Base-by-base conservation (phyloP, 1,140 invertebrate species). In the Brachionus rotundiformis region DNA sequence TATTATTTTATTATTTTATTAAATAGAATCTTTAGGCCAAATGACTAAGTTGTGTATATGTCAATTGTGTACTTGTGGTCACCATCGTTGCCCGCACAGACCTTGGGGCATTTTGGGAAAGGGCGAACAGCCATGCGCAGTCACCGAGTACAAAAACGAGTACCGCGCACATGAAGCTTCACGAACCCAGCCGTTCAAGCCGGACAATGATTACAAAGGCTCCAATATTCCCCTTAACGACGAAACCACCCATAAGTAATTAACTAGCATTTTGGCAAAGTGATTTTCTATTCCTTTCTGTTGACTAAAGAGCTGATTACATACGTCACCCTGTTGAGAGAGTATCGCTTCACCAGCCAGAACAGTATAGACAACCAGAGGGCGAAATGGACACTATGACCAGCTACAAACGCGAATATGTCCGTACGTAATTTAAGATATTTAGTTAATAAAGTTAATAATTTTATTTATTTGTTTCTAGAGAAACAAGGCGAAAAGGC, bases 291-390 rank as follows among this genome's bases (percentile, higher is more conserved):
- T n/a, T n/a, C n/a, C n/a, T n/a, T n/a, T n/a, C n/a, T n/a, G n/a
- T n/a, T n/a, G n/a, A n/a, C n/a, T n/a, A n/a, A n/a, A 88, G 88
- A 82, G 81, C 84, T 19, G 88, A 89, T 83, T 89, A 86, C 65
- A 84, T 87, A 4, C 83, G 84, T 27, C 86, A 88, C 81, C 83
- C 83, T 13, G 4, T 86, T 4, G 85, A 86, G 36, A 83, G 83
- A 33, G 85, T 85, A n/a, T 84, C 79, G 33, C 54, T 84, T 6
- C 83, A 85, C 29, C 82, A 84, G 19, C 84, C 81, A 44, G 87
- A 88, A 19, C 65, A 82, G 16, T 88, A 88, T 77, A 82, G 82
- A 19, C 84, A 75, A 83, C 87, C 87, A 13, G 80, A 84, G 23
- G 88, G 88, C 0, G 84, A 85, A 4, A 85, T 88, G 80, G 88